Conservation (phyloP, 2,888 invertebrate species). For the Rotaria magnacalcarata region DNA sequence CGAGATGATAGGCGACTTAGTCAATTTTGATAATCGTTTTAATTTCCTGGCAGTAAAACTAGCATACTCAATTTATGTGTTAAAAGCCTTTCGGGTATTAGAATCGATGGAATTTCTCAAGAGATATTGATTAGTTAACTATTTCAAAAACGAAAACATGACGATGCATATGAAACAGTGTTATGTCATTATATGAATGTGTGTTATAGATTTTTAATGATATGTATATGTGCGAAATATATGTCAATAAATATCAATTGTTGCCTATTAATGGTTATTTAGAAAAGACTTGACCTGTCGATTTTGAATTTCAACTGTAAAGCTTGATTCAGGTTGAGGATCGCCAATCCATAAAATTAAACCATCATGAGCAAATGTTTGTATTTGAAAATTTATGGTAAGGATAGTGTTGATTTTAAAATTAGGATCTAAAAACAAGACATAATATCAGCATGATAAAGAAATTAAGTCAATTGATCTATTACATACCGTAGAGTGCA, state of each 20-base stretch:
- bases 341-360: neutral
- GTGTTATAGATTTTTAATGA: neutral
- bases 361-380: slow-evolving; percentile 25
- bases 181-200: neutral
- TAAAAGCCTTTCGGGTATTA: no score
- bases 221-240: neutral
- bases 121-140: no score
- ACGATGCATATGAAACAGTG: neutral
- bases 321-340: neutral
- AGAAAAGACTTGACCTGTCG: neutral
- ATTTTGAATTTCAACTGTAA: slow-evolving; percentile 32
- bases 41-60: no score
- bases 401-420: neutral
- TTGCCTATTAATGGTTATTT: neutral
- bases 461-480: neutral
- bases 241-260: neutral
- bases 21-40: no score
- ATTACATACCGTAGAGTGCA: neutral
- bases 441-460: neutral
- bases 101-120: no score
- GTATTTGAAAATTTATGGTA: slow-evolving; percentile 18
- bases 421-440: slow-evolving; percentile 8
- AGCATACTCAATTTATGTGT: no score
- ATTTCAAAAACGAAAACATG: neutral
- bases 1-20: no score